Base-by-base conservation (phyloP, 2,888 invertebrate genomes). In the Steinernema hermaphroditum region DNA sequence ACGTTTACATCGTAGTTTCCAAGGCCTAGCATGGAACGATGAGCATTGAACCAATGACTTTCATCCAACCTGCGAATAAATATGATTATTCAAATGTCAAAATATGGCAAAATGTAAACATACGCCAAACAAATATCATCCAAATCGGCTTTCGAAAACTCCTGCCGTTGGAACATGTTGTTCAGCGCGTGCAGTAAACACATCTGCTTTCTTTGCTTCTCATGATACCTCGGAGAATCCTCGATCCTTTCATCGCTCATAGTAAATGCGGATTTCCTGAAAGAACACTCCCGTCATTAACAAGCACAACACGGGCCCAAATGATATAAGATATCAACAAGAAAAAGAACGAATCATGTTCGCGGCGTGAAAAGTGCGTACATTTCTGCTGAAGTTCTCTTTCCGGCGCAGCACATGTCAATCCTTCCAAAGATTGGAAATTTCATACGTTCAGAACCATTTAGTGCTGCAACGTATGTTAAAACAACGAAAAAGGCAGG, bases 1-100 rank as follows among this genome's bases (percentile, higher is more conserved):
- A 97, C 96, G 89, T 98, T 98, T 75, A 96, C 93, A 88, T 98
- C 98, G 89, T 97, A 98, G 89, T 98, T 96, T 50, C 98, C 98
- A 8, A 96, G 90, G 0, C 97, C 97, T 75, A 97, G 89, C 84
- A 81, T 80, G 0, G 85, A 85, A 62, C 85, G 82, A 69, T 85
- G 85, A 22, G 84, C 79, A 70, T 85, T 85, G 68, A 85, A 82
- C 84, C 84, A 85, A 46, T 72, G 68, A 9, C 78, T 71, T 19
- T 54, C 74, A 70, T 79, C 80, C 32, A 79, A 70, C 14, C 81
- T 81, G 49, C 68, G 70, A 46, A 22, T 43, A 69, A 46, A 27
- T 14, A 46, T 6, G 29, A 32, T 62, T 62, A 62, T 62, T 62
- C 27, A 6, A 8, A 62, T 62, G 62, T 27, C 6, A 62, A 62